These are phyloP conservation scores for Ispidina picta DNA, from an alignment of 2,797 vertebrate genomes.

Conservation along the genomic window DNA sequence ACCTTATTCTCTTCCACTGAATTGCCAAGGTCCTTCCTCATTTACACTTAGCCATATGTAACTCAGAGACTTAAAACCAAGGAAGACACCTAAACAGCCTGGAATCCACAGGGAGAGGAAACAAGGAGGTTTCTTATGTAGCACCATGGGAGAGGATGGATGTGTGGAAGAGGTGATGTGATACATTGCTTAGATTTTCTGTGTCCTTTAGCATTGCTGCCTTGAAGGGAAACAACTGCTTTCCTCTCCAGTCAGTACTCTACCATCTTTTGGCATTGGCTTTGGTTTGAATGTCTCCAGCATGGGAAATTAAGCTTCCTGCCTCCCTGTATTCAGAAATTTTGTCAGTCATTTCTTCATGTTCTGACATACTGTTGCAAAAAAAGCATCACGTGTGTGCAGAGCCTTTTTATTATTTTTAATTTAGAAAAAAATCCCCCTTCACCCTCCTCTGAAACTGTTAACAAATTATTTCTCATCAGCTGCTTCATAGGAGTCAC, in stretches of 20 bases:
- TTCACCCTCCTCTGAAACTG: background rate
- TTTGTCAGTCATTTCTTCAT: background rate
- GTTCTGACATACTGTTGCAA: background rate
- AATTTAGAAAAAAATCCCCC: background rate
- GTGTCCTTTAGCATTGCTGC: background rate
- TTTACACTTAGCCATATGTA: background rate
- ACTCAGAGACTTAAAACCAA: background rate
- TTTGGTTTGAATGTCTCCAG: background rate
- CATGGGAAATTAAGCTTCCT: background rate
- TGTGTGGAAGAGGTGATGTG: background rate
- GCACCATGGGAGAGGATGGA: background rate
- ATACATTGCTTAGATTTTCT: background rate
- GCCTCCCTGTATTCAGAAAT: background rate
- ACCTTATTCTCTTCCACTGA: background rate
- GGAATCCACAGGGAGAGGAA: background rate
- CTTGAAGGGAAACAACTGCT: background rate
- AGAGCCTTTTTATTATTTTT: background rate
- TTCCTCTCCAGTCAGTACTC: background rate
- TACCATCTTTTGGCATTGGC: background rate
- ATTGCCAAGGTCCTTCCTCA: background rate
- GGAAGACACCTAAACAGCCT: background rate
- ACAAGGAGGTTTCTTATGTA: background rate
- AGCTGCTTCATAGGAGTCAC: background rate
- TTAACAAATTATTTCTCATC: background rate
- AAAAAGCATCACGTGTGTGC: background rate